Evolutionary conservation across 2,888 invertebrate species (phyloP), one percentile per base, ranked within the genome.

Genomic region (Ectemnius lituratus): DNA sequence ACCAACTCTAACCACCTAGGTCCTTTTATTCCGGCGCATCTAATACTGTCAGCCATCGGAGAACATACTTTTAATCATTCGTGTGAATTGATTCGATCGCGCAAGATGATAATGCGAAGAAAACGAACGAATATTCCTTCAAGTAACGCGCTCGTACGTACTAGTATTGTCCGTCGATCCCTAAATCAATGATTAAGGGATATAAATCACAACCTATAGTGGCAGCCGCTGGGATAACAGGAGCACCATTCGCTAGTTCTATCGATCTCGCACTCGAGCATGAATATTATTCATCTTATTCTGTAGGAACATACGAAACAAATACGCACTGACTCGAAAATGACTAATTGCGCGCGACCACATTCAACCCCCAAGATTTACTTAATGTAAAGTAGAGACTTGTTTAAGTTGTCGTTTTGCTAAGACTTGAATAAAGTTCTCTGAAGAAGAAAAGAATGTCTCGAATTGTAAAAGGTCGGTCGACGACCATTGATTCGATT

Each of bases 161-260:
- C 16, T 52, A 52, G 52, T 52, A 52, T 52, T 52, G 52, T 52
- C 52, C 16, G 13, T 52, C 52, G 14, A 2, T 52, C 52, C 16
- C 52, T 16, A 13, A 52, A 52, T 52, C 52, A 16, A n/a, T 4
- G 16, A 14, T 52, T 52, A 1, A 52, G 52, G 13, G 52, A 1
- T n/a, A 16, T n/a, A n/a, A n/a, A 52, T 52, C 52, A 52, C 52
- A 52, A 52, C 52, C 52, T 67, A 64, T 16, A 20, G 57, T 2
- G n/a, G 20, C 67, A 76, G 71, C 76, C 76, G 76, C 67, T 76
- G 63, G 67, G 67, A 67, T 76, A 71, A 52, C 67, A 62, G 60
- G 64, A 76, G 76, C 76, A 76, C 76, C 76, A 76, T 71, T n/a
- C 56, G 75, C 66, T 46, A 49, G 8, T 52, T 8, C 6, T 76